Conservation (phyloP, 2,113 vertebrate genomes). For the Cololabis saira region DNA sequence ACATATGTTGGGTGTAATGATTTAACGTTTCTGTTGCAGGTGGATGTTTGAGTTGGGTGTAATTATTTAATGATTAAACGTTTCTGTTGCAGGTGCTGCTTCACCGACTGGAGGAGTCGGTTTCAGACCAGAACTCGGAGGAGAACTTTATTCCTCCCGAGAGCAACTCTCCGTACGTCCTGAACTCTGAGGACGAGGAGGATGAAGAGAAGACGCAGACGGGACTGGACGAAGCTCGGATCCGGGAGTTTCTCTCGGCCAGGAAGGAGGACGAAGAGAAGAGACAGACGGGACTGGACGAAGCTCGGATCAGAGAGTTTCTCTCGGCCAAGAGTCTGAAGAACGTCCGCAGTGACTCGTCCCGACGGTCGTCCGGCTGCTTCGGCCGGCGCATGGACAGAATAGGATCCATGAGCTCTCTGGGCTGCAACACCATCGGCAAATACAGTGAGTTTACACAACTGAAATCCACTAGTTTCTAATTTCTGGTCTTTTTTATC, state of each 20-base stretch:
- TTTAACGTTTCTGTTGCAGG: conserved; percentile 62
- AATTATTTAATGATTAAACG: too few relatives aligned
- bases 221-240: conserved; percentile 47
- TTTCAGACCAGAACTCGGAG: conserved; percentile 54
- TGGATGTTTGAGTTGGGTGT: too few relatives aligned
- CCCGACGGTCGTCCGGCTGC: conserved; percentile 82
- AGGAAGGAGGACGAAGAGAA: conserved; percentile 29
- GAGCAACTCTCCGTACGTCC: conserved; percentile 2
- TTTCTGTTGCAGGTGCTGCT: conserved; percentile 78
- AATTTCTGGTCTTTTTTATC: background rate
- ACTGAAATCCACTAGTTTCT: too few relatives aligned
- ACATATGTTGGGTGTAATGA: too few relatives aligned
- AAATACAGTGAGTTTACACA: conserved; percentile 71
- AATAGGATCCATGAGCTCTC: conserved; percentile 86
- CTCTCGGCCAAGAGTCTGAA: conserved; percentile 78
- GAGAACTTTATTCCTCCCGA: conserved; percentile 19
- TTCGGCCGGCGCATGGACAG: conserved; percentile 89
- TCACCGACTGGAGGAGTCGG: conserved; percentile 74
- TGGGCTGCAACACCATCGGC: conserved; percentile 86
- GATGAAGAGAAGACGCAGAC: background rate
- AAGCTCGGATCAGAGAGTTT: conserved; percentile 45
- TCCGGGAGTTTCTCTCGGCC: conserved; percentile 65
- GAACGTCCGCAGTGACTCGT: conserved; percentile 72
- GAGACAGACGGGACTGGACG: conserved; percentile 25
- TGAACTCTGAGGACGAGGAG: conserved; percentile 40